These are phyloP conservation scores for Ascaphus truei DNA, from an alignment of 2,113 vertebrate genomes.

Conservation along the genomic window DNA sequence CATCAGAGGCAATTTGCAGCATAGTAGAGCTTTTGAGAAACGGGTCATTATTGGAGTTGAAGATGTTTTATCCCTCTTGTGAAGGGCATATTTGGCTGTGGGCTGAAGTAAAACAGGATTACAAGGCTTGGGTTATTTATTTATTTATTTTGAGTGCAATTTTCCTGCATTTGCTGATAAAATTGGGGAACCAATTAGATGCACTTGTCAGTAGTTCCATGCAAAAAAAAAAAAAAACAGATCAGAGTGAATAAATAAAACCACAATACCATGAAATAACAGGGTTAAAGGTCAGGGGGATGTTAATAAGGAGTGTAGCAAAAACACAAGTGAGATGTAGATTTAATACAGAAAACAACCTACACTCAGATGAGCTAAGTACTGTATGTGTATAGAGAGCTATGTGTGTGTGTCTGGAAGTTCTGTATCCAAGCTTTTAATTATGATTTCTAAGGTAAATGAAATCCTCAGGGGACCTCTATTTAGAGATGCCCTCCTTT, in stretches of 20 bases:
- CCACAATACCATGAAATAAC: slow-evolving; percentile 35
- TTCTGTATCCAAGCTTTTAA: slow-evolving; percentile 22
- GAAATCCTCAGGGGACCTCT: slow-evolving; percentile 22
- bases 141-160: slow-evolving; percentile 29
- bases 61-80: slow-evolving; percentile 19
- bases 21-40: slow-evolving; percentile 22
- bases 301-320: slow-evolving; percentile 1
- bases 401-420: neutral
- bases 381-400: slow-evolving; percentile 4
- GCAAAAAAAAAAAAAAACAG: slow-evolving; percentile 33
- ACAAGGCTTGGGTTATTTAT: neutral
- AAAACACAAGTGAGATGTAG: slow-evolving; percentile 1
- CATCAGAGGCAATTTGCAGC: slow-evolving; percentile 30
- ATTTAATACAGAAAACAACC: neutral
- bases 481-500: slow-evolving; percentile 14
- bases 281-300: slow-evolving; percentile 27
- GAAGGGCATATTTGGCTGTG: slow-evolving; percentile 1
- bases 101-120: slow-evolving; percentile 2
- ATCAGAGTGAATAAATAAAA: slow-evolving; percentile 31
- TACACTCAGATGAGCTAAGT: slow-evolving; percentile 7
- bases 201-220: slow-evolving; percentile 26
- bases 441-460: slow-evolving; percentile 31
- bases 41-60: slow-evolving; percentile 20
- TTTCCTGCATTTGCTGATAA: slow-evolving; percentile 24
- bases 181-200: slow-evolving; percentile 24